A percentile compares a stretch with the other conserved stretches of the same genome.
These are phyloP conservation scores for Nebria ingens DNA, from an alignment of 1,140 invertebrate species.

Conservation along the genomic window DNA sequence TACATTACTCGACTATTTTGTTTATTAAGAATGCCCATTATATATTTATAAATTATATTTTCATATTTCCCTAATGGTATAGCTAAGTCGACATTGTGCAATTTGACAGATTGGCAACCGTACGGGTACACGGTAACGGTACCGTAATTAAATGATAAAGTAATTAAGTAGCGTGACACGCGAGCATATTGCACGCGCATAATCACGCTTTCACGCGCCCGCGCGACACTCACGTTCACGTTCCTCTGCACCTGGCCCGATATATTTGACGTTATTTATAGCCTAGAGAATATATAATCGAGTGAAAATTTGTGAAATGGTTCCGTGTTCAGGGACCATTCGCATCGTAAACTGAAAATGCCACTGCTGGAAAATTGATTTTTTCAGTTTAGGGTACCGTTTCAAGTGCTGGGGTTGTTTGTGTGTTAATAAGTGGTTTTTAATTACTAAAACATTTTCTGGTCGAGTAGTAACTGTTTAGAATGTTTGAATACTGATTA, in stretches of 20 bases:
- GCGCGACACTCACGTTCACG: too few species aligned
- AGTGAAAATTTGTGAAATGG: too few species aligned
- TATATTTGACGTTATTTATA: neutral
- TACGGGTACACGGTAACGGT: neutral
- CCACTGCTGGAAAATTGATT: too few species aligned
- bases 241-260: neutral
- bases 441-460: too few species aligned
- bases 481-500: too few species aligned
- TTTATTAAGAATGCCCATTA: neutral
- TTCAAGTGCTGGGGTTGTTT: too few species aligned
- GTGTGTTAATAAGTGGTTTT: too few species aligned
- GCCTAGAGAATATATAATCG: neutral
- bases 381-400: too few species aligned
- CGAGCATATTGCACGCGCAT: neutral
- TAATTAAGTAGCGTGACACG: neutral
- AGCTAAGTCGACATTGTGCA: neutral
- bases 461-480: too few species aligned
- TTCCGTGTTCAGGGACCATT: neutral
- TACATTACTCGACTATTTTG: neutral
- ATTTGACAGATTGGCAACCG: neutral
- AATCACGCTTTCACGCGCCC: neutral
- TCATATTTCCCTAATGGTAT: conserved; percentile 1
- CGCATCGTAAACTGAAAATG: neutral
- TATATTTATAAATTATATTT: conserved; percentile 5
- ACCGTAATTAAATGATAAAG: conserved; percentile 6